Evolutionary conservation across 1,140 invertebrate genomes (phyloP), one percentile per base, ranked within the genome.

Genomic region (Neuroterus valhalla): DNA sequence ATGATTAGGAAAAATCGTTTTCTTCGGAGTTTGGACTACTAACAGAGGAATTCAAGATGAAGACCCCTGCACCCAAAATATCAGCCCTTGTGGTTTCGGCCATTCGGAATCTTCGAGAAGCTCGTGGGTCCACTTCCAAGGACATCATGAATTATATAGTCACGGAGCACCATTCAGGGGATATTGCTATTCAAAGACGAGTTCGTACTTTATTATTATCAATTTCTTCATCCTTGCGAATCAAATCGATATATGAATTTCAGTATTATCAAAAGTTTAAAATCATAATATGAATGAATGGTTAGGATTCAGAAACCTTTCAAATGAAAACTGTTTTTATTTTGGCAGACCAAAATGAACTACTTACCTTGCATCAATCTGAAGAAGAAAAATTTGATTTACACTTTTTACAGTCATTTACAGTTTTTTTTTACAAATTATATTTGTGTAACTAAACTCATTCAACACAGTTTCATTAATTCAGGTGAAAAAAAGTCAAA

Each of bases 91-190:
- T 89, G 10, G 84, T 87, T 15, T 82, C 80, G 8, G 89, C 88
- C 0, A 86, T 90, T 50, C 78, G 81, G 55, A 86, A 87, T 68
- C 81, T 90, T 3, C 76, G 85, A 2, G 86, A 87, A n/a, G 72
- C 72, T 15, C 83, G 81, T 0, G 89, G 89, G 5, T 90, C 89
- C 3, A 88, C 86, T 3, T 72, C 83, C 1, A 87, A 85, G 71
- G 86, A 89, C 45, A 90, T 90, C 55, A 81, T 89, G 75, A 88
- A 80, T 74, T 89, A 86, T 38, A 88, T 90, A 42, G 81, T 79
- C 66, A 77, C 85, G 1, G 84, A 88, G n/a, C 84, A 85, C 66
- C 81, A 82, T 48, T 72, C 78, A 0, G 69, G 78, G 11, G 85
- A 87, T 8, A 8, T 80, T 0, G 72, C 69, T 0, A 69, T 88